These are phyloP conservation scores for Falco biarmicus DNA, from an alignment of 2,797 vertebrate genomes.

Conservation along the genomic window DNA sequence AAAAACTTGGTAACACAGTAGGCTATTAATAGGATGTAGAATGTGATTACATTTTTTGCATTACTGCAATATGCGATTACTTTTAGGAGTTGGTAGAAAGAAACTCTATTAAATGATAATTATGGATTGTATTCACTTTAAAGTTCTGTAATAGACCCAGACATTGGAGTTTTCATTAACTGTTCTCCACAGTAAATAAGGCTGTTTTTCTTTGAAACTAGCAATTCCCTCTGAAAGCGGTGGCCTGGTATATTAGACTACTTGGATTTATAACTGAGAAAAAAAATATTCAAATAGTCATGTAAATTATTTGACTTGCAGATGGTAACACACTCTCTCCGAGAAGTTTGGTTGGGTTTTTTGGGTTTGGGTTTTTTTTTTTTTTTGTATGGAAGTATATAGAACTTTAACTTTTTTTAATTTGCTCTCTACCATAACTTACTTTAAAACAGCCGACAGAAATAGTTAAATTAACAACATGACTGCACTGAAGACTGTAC, in stretches of 20 bases:
- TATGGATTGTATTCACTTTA: slow-evolving; percentile 76
- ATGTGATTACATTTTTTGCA: slow-evolving; percentile 73
- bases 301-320: slow-evolving; percentile 4
- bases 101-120: slow-evolving; percentile 79
- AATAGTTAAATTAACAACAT: neutral
- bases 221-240: slow-evolving; percentile 56
- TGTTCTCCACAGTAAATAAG: slow-evolving; percentile 76
- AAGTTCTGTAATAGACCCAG: slow-evolving; percentile 75
- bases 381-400: neutral
- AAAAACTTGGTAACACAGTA: slow-evolving; percentile 71
- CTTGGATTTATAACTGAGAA: neutral
- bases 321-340: neutral
- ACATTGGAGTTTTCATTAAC: slow-evolving; percentile 75
- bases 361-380: neutral
- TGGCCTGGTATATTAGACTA: neutral
- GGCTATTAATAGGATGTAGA: slow-evolving; percentile 76
- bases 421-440: neutral
- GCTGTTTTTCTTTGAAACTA: slow-evolving; percentile 72
- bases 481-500: neutral
- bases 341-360: neutral
- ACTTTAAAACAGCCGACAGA: neutral
- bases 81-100: slow-evolving; percentile 74
- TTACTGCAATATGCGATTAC: slow-evolving; percentile 82
- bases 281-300: neutral
- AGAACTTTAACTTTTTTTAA: neutral